Evolutionary conservation across 2,797 vertebrate species (phyloP).

Genomic region (Karalla daura): DNA sequence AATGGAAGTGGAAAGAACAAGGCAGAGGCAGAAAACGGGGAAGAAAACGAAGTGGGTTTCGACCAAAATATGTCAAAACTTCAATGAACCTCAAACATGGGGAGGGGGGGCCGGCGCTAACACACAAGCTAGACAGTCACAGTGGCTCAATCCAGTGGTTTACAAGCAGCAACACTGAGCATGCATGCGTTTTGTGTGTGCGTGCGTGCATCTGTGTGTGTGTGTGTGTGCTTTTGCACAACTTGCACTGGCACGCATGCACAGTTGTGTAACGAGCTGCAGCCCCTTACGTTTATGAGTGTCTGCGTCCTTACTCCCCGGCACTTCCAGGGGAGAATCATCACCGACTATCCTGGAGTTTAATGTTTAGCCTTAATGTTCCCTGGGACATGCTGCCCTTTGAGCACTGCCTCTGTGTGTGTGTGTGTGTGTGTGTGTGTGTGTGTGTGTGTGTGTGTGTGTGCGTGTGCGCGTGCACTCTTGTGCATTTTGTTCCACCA

Average conservation of each 20-base stretch:
- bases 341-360: slow-evolving; percentile 63
- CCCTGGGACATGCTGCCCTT: slow-evolving; percentile 77
- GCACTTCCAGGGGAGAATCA: slow-evolving; percentile 56
- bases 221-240: background rate
- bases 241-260: slow-evolving; percentile 41
- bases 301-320: slow-evolving; percentile 48
- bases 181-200: slow-evolving; percentile 21
- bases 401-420: slow-evolving; percentile 76
- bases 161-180: slow-evolving; percentile 41
- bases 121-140: slow-evolving; percentile 39
- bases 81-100: slow-evolving; percentile 73
- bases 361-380: slow-evolving; percentile 82
- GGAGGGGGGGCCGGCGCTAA: slow-evolving; percentile 57
- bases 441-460: slow-evolving; percentile 35
- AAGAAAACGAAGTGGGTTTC: slow-evolving; percentile 72
- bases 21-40: slow-evolving; percentile 65
- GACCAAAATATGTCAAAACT: slow-evolving; percentile 81
- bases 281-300: slow-evolving; percentile 60
- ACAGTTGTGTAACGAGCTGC: slow-evolving; percentile 65
- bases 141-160: slow-evolving; percentile 70
- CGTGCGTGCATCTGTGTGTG: slow-evolving; percentile 22
- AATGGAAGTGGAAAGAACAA: slow-evolving; percentile 79
- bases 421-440: slow-evolving; percentile 69
- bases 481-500: slow-evolving; percentile 76
- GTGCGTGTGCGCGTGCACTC: slow-evolving; percentile 25